A percentile compares a stretch with the other conserved stretches of the same genome.
phyloP scores from a whole-genome alignment of 2,797 vertebrate genomes.

The Sebastes kiyomatsui region DNA sequence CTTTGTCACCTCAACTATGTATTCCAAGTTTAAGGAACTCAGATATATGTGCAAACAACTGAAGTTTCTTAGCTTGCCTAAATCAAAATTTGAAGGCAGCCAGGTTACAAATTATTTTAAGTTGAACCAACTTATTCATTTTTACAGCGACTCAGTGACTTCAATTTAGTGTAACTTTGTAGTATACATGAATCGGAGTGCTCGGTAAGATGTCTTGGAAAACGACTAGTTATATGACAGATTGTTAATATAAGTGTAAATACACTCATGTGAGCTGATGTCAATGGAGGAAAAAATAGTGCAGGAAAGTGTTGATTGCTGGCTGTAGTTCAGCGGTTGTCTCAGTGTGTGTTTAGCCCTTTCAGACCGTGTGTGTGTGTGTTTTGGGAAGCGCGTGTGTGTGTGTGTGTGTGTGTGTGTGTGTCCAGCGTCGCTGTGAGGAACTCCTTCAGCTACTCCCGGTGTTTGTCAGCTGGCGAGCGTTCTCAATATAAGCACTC shows the following conservation, averaged over 20 bases:
- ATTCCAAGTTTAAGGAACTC: not conserved
- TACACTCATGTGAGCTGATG: not conserved
- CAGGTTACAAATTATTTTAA: too few species aligned
- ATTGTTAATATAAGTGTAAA: not conserved
- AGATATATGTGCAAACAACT: not conserved
- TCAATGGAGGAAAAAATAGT: not conserved
- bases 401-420: constrained; percentile 38
- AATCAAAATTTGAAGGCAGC: too few species aligned
- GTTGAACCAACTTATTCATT: too few species aligned
- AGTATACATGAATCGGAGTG: not conserved
- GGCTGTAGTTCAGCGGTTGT: constrained; percentile 19
- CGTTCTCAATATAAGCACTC: constrained; percentile 88
- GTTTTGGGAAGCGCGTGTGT: not conserved
- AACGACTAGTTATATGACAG: not conserved
- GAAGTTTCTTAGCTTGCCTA: not conserved
- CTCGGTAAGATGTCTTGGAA: not conserved
- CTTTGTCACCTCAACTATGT: not conserved
- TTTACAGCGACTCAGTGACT: not conserved
- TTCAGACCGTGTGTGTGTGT: constrained; percentile 35
- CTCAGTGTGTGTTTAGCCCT: not conserved
- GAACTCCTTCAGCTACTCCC: constrained; percentile 65
- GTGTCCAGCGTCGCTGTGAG: constrained; percentile 59
- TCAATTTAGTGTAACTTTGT: not conserved
- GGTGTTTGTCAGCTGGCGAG: constrained; percentile 76
- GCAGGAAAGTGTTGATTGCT: constrained; percentile 19